Percentiles rank a stretch among this genome's conserved stretches.
phyloP scores from a whole-genome alignment of 1,140 invertebrate species.

The Thalassaphorura encarpata region DNA sequence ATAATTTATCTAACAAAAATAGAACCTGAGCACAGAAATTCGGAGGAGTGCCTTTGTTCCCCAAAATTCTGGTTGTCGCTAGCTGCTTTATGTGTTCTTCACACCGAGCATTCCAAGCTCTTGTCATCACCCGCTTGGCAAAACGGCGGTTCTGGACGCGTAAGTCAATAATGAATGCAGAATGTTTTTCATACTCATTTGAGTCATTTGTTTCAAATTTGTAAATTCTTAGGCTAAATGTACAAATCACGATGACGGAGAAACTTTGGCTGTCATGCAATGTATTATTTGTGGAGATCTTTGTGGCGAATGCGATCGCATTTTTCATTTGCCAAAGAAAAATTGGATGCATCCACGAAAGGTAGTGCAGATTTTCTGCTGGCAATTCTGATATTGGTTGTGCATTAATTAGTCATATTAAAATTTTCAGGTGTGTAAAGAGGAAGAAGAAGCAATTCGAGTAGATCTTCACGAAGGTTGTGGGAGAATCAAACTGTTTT shows the following conservation, averaged over 20 bases:
- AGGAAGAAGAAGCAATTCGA: conserved; percentile 81
- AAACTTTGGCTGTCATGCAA: conserved; percentile 83
- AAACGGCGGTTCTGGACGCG: conserved; percentile 50
- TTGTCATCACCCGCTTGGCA: conserved; percentile 57
- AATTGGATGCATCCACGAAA: conserved; percentile 80
- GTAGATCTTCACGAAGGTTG: conserved; percentile 94
- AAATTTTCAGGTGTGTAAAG: conserved; percentile 67
- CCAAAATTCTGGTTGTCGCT: conserved; percentile 85
- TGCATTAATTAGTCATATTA: too few species aligned
- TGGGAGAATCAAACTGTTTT: conserved; percentile 87
- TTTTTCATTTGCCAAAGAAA: conserved; percentile 79
- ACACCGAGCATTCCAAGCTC: conserved; percentile 81
- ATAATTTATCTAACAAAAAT: conserved; percentile 75
- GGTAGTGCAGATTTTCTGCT: too few species aligned
- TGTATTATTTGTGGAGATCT: conserved; percentile 84
- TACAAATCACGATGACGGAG: conserved; percentile 92
- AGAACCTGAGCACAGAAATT: conserved; percentile 58
- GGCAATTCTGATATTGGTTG: too few species aligned
- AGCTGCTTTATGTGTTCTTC: conserved; percentile 82
- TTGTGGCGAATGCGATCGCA: conserved; percentile 90
- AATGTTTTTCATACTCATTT: neutral
- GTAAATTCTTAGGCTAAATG: conserved; percentile 58
- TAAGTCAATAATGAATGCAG: conserved; percentile 35
- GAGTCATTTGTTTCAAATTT: neutral
- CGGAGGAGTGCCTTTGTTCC: conserved; percentile 63